phyloP scores from a whole-genome alignment of 2,113 vertebrate species.

The Eurystomus gularis region DNA sequence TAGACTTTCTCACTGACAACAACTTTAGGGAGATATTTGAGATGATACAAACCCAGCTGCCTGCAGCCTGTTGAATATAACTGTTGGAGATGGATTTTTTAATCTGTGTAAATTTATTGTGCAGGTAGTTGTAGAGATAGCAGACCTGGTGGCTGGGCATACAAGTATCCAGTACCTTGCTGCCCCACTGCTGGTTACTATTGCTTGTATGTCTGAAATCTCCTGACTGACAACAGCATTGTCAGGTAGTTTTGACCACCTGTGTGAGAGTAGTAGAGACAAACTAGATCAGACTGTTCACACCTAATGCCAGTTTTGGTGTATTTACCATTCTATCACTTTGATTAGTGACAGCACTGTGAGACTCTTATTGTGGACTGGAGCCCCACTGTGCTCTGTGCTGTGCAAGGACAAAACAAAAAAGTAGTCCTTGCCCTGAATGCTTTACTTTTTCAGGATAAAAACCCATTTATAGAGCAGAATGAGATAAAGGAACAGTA shows the following conservation, averaged over 20 bases:
- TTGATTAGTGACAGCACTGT: background rate
- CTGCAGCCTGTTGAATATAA: background rate
- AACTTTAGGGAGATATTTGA: background rate
- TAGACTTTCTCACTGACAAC: background rate
- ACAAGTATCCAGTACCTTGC: background rate
- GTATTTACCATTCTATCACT: background rate
- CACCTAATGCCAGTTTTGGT: background rate
- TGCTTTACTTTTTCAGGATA: background rate
- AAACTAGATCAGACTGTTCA: background rate
- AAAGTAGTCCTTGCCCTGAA: background rate
- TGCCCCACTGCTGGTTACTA: background rate
- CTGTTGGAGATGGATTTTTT: rapidly evolving
- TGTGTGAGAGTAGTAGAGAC: background rate
- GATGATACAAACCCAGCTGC: background rate
- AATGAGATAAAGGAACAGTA: background rate
- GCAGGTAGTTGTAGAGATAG: background rate
- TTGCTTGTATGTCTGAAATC: background rate
- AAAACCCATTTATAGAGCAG: background rate
- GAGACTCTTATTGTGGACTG: background rate
- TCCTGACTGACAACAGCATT: background rate
- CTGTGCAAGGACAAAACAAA: background rate
- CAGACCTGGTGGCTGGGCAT: background rate
- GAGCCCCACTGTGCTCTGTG: background rate
- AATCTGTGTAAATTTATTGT: background rate
- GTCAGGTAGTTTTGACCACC: background rate